Base-by-base conservation (phyloP, 2,888 invertebrate genomes). In the Hedya salicella region DNA sequence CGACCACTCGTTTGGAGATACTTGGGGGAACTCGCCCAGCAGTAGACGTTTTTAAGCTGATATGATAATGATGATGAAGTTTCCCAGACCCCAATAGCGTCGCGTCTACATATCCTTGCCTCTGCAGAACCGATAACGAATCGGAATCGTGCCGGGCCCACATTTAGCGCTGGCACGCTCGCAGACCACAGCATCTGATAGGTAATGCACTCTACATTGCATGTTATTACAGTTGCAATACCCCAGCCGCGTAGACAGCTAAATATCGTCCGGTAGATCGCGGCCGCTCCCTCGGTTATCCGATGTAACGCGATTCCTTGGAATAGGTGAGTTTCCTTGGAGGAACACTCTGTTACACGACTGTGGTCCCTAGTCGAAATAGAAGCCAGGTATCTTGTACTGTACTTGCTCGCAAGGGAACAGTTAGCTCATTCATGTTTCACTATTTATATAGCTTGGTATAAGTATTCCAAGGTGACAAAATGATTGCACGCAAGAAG, bases 81-180 rank as follows among this genome's bases (percentile, higher is more conserved):
- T n/a, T n/a, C n/a, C n/a, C n/a, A 32, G 36, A 36, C 57, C 32
- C 46, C 46, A 70, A 73, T 73, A 73, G 75, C 75, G 73, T 73
- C 73, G 70, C 68, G 73, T 72, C 63, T 69, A 71, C 71, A 68
- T 67, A 74, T 72, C 73, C 72, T 75, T 62, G 36, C 75, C 73
- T 71, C 66, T 72, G 78, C 80, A 74, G 70, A 69, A 62, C 73
- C 75, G 88, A 89, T 89, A 89, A 85, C 81, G 82, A 87, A 89
- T 88, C 88, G 78, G 78, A 88, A 87, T 89, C 89, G 89, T 90
- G 89, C 88, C 74, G 80, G 76, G 80, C 77, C 80, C 85, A 85
- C 88, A 88, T 90, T 60, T 89, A 88, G 87, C 86, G 81, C 82
- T 79, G 76, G 85, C 89, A 87, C 87, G 88, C 84, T 88, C 82